A percentile compares a stretch with the other conserved stretches of the same genome.
phyloP scores from a whole-genome alignment of 2,797 vertebrate species.

The Psittacula echo region DNA sequence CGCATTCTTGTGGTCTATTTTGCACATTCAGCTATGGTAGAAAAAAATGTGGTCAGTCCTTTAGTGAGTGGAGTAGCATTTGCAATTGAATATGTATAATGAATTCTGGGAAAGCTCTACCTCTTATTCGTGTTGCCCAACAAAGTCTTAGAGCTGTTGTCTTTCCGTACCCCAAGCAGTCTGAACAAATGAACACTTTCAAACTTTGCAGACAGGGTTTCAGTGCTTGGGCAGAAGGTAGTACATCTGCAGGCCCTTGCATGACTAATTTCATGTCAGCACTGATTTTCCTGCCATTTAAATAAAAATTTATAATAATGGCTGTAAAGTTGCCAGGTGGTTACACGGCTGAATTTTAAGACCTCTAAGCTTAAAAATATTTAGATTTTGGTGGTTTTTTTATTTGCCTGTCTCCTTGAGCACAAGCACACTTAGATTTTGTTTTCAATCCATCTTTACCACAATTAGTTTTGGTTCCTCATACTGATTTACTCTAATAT shows the following conservation, averaged over 20 bases:
- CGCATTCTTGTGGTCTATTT: not conserved
- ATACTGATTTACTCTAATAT: not conserved
- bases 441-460: not conserved
- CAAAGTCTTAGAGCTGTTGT: slow-evolving; percentile 3
- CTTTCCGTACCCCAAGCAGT: not conserved
- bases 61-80: not conserved
- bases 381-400: not conserved
- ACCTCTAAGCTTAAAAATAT: not conserved
- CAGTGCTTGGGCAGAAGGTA: slow-evolving; percentile 57
- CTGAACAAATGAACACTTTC: slow-evolving; percentile 48
- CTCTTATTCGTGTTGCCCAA: not conserved
- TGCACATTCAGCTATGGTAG: not conserved
- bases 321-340: slow-evolving; percentile 67
- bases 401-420: not conserved
- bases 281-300: slow-evolving; percentile 75
- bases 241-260: slow-evolving; percentile 65
- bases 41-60: not conserved
- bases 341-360: slow-evolving; percentile 49
- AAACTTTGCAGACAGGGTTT: slow-evolving; percentile 40
- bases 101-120: not conserved
- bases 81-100: slow-evolving; percentile 12
- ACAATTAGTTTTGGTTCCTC: not conserved
- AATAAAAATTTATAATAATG: slow-evolving; percentile 74
- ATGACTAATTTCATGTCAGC: slow-evolving; percentile 76
- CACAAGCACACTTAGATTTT: not conserved